A percentile compares a stretch with the other conserved stretches of the same genome.
These are phyloP conservation scores for Cyprinodon variegatus DNA, from an alignment of 2,113 vertebrate species.

Conservation along the genomic window DNA sequence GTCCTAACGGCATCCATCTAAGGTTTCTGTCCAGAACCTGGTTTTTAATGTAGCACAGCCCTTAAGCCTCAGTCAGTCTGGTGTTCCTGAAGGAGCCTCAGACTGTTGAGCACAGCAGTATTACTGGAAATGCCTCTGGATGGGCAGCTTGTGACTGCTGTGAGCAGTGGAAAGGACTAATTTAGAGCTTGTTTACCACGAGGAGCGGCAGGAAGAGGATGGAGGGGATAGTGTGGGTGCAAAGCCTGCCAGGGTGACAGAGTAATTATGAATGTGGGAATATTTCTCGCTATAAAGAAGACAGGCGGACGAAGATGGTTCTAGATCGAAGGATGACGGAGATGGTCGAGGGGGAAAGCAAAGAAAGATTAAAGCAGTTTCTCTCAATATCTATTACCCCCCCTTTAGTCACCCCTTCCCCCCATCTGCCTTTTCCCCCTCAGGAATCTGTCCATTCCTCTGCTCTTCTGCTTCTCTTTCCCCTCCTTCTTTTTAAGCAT, in stretches of 20 bases:
- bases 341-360: constrained; percentile 24
- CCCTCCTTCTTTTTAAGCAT: constrained; percentile 41
- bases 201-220: neutral
- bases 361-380: constrained; percentile 53
- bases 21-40: constrained; percentile 3
- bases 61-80: constrained; percentile 5
- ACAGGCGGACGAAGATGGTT: constrained; percentile 14
- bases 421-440: constrained; percentile 67
- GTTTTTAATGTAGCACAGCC: constrained; percentile 3
- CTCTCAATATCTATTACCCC: constrained; percentile 18
- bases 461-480: constrained; percentile 35
- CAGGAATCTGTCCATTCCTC: constrained; percentile 69
- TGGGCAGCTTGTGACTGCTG: constrained; percentile 48
- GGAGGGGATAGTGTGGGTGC: neutral
- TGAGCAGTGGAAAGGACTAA: constrained; percentile 57
- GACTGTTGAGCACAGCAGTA: constrained; percentile 62
- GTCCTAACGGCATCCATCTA: constrained; percentile 1
- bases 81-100: constrained; percentile 36
- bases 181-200: constrained; percentile 64
- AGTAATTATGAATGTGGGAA: constrained; percentile 57
- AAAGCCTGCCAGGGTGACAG: constrained; percentile 24
- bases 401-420: constrained; percentile 53
- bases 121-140: constrained; percentile 70
- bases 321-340: constrained; percentile 13
- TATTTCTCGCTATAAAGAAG: constrained; percentile 55